Base-by-base conservation (phyloP, 1,140 invertebrate species). In the Drosophila busckii region DNA sequence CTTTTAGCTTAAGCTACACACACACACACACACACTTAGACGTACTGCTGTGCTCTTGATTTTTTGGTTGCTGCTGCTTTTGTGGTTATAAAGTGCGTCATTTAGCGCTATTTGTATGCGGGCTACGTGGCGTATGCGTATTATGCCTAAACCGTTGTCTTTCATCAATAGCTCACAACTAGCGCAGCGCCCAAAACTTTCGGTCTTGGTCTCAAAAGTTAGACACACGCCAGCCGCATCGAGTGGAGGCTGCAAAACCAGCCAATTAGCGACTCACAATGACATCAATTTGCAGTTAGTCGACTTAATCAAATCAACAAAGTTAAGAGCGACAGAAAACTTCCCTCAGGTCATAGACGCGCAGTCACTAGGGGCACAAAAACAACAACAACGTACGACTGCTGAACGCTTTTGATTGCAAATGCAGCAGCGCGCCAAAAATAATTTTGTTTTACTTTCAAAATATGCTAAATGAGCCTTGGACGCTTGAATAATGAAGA, bases 241-340 rank as follows among this genome's bases (percentile, higher is more conserved):
- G n/a, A n/a, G n/a, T n/a, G n/a, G n/a, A n/a, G n/a, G n/a, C n/a
- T n/a, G n/a, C n/a, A n/a, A 60, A 58, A 52, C 34, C 59, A 42
- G 53, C 42, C 70, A 75, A 75, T 75, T 76, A 75, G 64, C 59
- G 64, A 52, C 70, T 76, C 59, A 65, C 70, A 76, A 76, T 70
- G 49, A 60, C 76, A 76, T 75, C 70, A 75, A 75, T 76, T 76
- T 65, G 49, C 59, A 76, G 70, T 76, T 70, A 76, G 65, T 34
- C 70, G 26, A 65, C 52, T 76, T 76, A 75, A 75, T 76, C 70
- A 67, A 75, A 70, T 75, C 67, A 60, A 45, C 60, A 76, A 75
- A 76, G 70, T 75, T 75, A 55, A 65, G 70, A 54, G 70, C n/a
- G n/a, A n/a, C n/a, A 76, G 65, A 75, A 55, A 69, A 73, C 50